phyloP scores from a whole-genome alignment of 2,113 vertebrate genomes.

The Sterrhoptilus dennistouni region DNA sequence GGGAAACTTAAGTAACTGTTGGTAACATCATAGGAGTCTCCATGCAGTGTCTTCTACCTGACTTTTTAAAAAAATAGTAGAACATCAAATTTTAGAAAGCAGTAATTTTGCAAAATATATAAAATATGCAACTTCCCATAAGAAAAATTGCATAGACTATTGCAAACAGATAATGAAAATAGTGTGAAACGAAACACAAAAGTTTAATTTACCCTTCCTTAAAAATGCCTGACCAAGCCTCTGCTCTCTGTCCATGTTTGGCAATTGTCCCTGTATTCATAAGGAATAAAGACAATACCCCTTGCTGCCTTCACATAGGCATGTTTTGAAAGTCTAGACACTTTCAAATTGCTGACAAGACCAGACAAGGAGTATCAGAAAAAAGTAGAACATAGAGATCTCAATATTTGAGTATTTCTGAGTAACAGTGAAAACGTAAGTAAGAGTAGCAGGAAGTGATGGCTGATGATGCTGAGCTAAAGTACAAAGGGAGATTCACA shows the following conservation, averaged over 20 bases:
- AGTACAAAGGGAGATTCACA: not conserved
- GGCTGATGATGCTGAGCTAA: not conserved
- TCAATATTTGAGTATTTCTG: not conserved
- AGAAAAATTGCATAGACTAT: not conserved
- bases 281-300: not conserved
- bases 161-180: not conserved
- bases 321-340: not conserved
- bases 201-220: not conserved
- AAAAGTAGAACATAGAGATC: not conserved
- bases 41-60: not conserved
- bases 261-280: not conserved
- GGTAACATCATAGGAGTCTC: not conserved
- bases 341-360: not conserved
- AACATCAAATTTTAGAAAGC: not conserved
- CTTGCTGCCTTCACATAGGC: not conserved
- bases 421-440: not conserved
- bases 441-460: not conserved
- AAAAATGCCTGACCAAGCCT: not conserved
- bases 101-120: not conserved
- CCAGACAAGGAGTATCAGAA: not conserved
- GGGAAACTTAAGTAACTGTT: not conserved
- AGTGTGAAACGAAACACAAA: not conserved
- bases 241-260: not conserved
- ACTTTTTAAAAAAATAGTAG: not conserved
- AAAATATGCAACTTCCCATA: not conserved